A percentile compares a stretch with the other conserved stretches of the same genome.
Conservation (phyloP, 2,113 vertebrate genomes). For the Myiagra hebetior region DNA sequence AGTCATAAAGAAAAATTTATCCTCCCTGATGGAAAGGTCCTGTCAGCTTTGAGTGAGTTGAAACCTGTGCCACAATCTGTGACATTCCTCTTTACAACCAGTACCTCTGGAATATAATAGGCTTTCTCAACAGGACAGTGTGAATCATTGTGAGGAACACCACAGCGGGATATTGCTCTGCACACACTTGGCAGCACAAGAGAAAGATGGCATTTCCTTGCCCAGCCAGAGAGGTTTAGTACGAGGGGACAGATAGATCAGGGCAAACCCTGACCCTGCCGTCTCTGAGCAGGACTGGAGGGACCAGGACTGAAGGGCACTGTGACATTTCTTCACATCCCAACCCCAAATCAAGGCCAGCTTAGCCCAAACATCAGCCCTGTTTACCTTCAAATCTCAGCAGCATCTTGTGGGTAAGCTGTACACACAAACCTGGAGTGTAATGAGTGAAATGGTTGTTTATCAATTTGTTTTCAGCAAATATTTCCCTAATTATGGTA, state of each 20-base stretch:
- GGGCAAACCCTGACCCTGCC: neutral
- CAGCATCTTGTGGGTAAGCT: neutral
- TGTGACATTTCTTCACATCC: neutral
- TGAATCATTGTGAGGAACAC: neutral
- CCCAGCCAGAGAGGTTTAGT: neutral
- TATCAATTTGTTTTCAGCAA: neutral
- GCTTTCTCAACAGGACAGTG: neutral
- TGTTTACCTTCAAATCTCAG: neutral
- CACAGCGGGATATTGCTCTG: neutral
- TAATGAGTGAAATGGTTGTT: neutral
- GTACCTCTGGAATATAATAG: neutral
- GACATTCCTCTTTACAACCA: conserved; percentile 36
- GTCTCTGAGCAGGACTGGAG: neutral
- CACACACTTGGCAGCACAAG: neutral
- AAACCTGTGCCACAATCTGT: conserved; percentile 7
- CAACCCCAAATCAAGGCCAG: neutral
- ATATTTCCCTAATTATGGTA: neutral
- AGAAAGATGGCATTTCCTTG: neutral
- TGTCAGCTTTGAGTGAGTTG: conserved; percentile 22
- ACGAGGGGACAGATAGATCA: accelerated
- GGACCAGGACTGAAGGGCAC: neutral
- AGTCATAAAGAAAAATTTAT: conserved; percentile 11
- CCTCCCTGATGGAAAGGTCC: conserved; percentile 23
- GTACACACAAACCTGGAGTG: neutral
- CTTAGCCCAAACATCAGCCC: neutral